Base-by-base conservation (phyloP, 2,797 vertebrate species). In the Caiman crocodilus region DNA sequence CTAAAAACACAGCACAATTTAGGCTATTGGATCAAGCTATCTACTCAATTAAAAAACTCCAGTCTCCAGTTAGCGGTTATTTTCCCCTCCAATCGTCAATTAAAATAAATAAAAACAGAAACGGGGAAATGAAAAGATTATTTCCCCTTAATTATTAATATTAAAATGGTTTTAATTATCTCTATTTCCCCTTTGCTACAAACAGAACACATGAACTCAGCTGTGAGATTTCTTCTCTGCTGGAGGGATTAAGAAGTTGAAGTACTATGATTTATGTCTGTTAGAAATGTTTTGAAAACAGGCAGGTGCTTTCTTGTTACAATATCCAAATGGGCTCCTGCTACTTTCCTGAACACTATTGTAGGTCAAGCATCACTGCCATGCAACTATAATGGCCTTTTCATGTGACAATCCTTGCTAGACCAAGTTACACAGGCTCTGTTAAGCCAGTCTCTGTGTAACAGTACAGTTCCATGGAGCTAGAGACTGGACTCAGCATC, bases 61-160 rank as follows among this genome's bases (percentile, higher is more conserved):
- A 23, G 32, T 16, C 14, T 65, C 23, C 78, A 10, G 81, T 30
- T n/a, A 69, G 25, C 57, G 30, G 25, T 67, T 15, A 6, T 7
- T 5, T 12, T 15, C 12, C 80, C 8, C 9, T 42, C 25, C 23
- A 2, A 28, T n/a, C 78, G 65, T 58, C 77, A 84, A 15, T 7
- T 92, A 61, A 80, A 80, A 25, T 80, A 23, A 91, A 59, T 78
- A 7, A 91, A 90, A 91, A 77, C 32, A 85, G 75, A 32, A 32
- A 73, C 26, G 2, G 88, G 28, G 16, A 92, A 96, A 88, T 5
- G 2, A 76, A 1, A 74, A 14, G 13, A 90, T 67, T 60, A 3
- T 28, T 84, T 81, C 89, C 83, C 30, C 55, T 84, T 85, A n/a
- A 21, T 25, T 13, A 5, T 76, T 32, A 50, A 6, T 71, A 80